A percentile compares a stretch with the other conserved stretches of the same genome.
phyloP scores from a whole-genome alignment of 2,888 invertebrate species.

The Macrosoma leucophasiata region DNA sequence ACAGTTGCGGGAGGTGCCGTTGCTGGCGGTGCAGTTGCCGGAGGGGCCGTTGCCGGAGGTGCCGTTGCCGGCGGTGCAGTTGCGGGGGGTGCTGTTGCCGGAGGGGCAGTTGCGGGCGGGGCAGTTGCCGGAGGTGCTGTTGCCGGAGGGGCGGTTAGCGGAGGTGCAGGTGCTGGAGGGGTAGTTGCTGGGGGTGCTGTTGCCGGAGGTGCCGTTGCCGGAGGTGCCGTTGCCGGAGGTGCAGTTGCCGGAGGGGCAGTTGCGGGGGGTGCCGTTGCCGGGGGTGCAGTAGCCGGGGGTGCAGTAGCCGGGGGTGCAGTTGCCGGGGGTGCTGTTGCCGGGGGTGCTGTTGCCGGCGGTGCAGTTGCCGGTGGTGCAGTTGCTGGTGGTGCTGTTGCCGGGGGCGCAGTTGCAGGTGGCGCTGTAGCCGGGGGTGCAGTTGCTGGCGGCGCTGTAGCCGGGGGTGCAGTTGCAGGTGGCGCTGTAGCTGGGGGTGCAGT shows the following conservation, averaged over 20 bases:
- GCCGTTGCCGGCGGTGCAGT: conserved; percentile 8
- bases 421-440: conserved; percentile 2
- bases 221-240: not conserved
- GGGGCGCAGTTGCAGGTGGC: conserved; percentile 6
- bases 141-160: not conserved
- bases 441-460: not conserved
- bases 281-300: conserved; percentile 6
- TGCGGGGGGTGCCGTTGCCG: not conserved
- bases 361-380: conserved; percentile 1
- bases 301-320: conserved; percentile 1
- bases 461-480: conserved; percentile 3
- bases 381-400: conserved; percentile 4
- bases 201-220: not conserved
- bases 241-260: conserved; percentile 1
- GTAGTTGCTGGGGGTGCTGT: not conserved
- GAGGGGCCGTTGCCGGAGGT: conserved; percentile 4
- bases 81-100: not conserved
- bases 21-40: conserved; percentile 2
- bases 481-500: conserved; percentile 4
- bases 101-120: not conserved
- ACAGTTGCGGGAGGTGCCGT: conserved; percentile 1
- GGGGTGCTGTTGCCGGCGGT: not conserved
- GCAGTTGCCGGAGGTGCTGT: not conserved
- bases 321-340: conserved; percentile 5
- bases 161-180: not conserved